Percentiles rank a stretch among this genome's conserved stretches.
These are phyloP conservation scores for Micrasema longulum DNA, from an alignment of 1,140 invertebrate genomes.

Conservation along the genomic window DNA sequence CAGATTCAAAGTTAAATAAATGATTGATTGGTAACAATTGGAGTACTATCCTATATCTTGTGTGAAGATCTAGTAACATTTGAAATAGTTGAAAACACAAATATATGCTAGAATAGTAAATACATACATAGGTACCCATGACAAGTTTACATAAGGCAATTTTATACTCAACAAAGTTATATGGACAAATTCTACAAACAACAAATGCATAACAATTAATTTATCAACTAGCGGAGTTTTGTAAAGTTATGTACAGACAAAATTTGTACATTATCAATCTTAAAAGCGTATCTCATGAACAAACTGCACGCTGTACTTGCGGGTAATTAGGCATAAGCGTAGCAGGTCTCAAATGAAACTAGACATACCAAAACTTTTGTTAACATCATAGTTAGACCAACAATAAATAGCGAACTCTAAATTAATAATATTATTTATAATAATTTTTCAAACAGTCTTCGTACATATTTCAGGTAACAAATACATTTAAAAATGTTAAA, in stretches of 20 bases:
- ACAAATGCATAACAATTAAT: too few relatives aligned
- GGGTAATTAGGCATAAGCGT: too few relatives aligned
- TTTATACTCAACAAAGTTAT: conserved; percentile 8
- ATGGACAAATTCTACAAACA: background rate
- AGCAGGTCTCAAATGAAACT: too few relatives aligned
- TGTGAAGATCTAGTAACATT: too few relatives aligned
- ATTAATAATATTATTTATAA: conserved; percentile 15
- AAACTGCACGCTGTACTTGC: background rate
- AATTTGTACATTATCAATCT: conserved; percentile 1
- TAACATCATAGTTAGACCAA: background rate
- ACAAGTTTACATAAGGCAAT: background rate
- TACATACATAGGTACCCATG: too few relatives aligned
- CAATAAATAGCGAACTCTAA: background rate
- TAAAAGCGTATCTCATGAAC: too few relatives aligned
- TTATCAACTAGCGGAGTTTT: too few relatives aligned
- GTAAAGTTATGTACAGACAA: background rate
- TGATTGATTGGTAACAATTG: too few relatives aligned
- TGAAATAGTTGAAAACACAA: background rate
- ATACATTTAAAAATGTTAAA: conserved; percentile 9
- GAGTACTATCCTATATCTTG: too few relatives aligned
- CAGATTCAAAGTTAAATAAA: too few relatives aligned
- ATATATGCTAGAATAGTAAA: background rate
- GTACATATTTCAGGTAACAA: conserved; percentile 24
- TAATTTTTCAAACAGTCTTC: conserved; percentile 24
- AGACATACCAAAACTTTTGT: background rate